Percentiles rank a stretch among this genome's conserved stretches.
Evolutionary conservation across 92 coral and sea anemone species (phyloP).

Genomic region (Metridium senile): DNA sequence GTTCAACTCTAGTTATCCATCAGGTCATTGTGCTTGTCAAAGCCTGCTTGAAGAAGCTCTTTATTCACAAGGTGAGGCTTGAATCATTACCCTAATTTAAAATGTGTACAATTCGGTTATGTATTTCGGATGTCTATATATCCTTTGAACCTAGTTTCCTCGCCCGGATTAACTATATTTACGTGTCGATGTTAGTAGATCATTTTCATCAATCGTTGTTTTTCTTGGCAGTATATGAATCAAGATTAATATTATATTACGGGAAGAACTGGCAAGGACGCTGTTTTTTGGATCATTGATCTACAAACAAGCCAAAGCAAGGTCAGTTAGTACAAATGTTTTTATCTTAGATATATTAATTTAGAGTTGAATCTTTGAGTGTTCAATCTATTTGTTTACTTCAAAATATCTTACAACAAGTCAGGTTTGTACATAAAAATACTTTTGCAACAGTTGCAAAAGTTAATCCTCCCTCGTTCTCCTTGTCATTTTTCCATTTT

Average conservation of each 20-base stretch:
- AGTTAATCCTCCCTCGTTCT: no score
- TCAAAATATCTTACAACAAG: no score
- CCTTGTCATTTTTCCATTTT: no score
- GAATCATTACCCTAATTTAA: neutral
- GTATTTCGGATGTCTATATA: no score
- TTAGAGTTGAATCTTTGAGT: no score
- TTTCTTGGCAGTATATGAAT: neutral
- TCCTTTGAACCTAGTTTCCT: neutral
- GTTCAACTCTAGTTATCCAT: neutral
- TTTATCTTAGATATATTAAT: neutral
- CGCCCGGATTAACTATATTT: neutral
- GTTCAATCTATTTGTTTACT: no score
- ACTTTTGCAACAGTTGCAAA: no score
- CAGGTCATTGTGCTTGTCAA: neutral
- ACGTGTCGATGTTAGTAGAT: neutral
- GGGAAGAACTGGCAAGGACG: neutral
- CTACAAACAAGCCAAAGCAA: neutral
- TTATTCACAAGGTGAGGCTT: neutral
- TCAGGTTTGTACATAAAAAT: no score
- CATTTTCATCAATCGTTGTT: neutral
- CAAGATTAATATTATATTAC: no score
- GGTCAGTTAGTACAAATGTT: neutral
- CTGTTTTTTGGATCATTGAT: neutral
- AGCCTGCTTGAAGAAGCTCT: neutral
- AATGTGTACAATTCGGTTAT: no score